A percentile compares a stretch with the other conserved stretches of the same genome.
Evolutionary conservation across 2,888 invertebrate genomes (phyloP).

Genomic region (Thecocarcelia acutangulata): DNA sequence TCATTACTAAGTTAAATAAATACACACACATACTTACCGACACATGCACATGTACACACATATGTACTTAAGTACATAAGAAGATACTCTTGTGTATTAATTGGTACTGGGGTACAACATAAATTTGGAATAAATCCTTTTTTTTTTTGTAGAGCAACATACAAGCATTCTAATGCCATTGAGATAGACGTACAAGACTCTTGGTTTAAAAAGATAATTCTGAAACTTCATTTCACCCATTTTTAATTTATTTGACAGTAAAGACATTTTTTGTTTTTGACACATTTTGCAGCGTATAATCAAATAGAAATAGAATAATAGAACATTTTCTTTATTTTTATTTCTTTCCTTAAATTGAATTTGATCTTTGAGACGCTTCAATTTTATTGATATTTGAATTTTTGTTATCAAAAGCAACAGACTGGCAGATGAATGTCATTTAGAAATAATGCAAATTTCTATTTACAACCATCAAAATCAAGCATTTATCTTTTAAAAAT

Average conservation of each 20-base stretch:
- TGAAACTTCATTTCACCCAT: conserved; percentile 35
- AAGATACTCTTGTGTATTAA: too few relatives aligned
- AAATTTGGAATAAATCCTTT: conserved; percentile 64
- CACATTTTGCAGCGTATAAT: conserved; percentile 32
- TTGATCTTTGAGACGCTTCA: conserved; percentile 36
- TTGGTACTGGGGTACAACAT: conserved; percentile 17
- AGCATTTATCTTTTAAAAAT: neutral
- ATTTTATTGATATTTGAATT: conserved; percentile 40
- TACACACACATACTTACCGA: too few relatives aligned
- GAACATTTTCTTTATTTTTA: conserved; percentile 20
- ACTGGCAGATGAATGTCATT: conserved; percentile 18
- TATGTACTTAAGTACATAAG: neutral
- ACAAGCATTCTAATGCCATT: neutral
- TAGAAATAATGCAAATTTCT: conserved; percentile 43
- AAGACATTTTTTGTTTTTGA: conserved; percentile 58
- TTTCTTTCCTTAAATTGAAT: neutral
- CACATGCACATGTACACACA: neutral
- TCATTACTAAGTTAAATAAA: neutral
- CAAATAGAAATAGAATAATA: conserved; percentile 26
- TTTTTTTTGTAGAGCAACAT: neutral
- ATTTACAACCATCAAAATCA: conserved; percentile 3
- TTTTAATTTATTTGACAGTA: conserved; percentile 64
- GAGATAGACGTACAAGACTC: neutral
- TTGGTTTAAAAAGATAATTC: neutral
- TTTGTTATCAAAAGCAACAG: neutral